Percentiles rank a stretch among this genome's conserved stretches.
These are phyloP conservation scores for Chaetodon auriga DNA, from an alignment of 2,113 vertebrate species.

Conservation along the genomic window DNA sequence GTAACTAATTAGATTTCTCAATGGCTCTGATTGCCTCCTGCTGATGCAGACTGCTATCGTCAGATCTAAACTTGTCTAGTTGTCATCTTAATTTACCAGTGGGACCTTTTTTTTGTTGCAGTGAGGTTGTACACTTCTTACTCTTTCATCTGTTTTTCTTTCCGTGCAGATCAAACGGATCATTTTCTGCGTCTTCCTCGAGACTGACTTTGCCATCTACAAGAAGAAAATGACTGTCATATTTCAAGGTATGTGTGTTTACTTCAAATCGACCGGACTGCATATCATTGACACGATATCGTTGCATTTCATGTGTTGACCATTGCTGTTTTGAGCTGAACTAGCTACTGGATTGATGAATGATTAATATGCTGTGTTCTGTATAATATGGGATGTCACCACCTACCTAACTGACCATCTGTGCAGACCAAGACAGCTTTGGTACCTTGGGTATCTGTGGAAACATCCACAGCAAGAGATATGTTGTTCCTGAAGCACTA, in stretches of 20 bases:
- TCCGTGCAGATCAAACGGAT: constrained; percentile 91
- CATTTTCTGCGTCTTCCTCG: constrained; percentile 99
- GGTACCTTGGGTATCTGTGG: not conserved
- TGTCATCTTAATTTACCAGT: constrained; percentile 28
- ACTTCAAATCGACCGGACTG: not conserved
- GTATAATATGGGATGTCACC: constrained; percentile 13
- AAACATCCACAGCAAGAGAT: constrained; percentile 49
- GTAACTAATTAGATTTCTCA: constrained; percentile 62
- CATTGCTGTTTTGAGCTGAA: not conserved
- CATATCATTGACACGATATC: not conserved
- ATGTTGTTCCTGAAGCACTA: constrained; percentile 26
- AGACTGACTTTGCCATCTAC: constrained; percentile 97
- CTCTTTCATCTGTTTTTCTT: constrained; percentile 62
- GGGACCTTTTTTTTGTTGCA: constrained; percentile 7
- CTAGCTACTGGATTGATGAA: constrained; percentile 8
- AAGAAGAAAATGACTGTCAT: constrained; percentile 94
- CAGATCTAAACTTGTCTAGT: constrained; percentile 41
- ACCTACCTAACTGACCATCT: constrained; percentile 18
- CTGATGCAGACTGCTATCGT: constrained; percentile 28
- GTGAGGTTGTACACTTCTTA: constrained; percentile 43
- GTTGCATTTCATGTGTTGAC: constrained; percentile 11
- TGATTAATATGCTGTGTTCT: constrained; percentile 25
- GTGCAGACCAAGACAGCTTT: constrained; percentile 1
- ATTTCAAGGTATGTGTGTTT: constrained; percentile 88
- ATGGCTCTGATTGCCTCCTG: constrained; percentile 29